Evolutionary conservation across 2,113 vertebrate genomes (phyloP).

Genomic region (Muntiacus reevesi): DNA sequence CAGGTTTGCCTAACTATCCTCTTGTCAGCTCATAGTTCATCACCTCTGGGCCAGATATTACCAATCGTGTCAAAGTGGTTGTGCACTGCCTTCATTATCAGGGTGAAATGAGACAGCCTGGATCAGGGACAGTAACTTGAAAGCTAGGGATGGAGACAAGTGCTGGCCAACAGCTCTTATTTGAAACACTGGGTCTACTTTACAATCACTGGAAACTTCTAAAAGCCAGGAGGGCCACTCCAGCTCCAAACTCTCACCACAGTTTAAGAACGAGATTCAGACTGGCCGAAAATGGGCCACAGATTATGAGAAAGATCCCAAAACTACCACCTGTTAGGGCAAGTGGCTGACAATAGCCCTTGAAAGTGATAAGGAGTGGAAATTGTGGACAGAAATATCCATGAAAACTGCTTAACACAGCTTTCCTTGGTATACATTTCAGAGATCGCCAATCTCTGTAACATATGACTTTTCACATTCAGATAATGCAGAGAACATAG

Average conservation of each 20-base stretch:
- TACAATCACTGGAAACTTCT: background rate
- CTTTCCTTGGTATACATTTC: background rate
- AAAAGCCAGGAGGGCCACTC: background rate
- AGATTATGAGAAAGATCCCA: background rate
- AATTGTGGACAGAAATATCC: background rate
- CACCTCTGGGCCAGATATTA: background rate
- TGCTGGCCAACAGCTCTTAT: background rate
- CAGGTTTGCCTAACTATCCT: background rate
- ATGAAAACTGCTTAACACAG: background rate
- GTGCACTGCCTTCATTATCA: background rate
- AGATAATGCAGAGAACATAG: background rate
- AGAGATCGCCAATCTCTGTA: background rate
- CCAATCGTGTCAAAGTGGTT: background rate
- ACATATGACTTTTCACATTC: background rate
- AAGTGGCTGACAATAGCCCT: background rate
- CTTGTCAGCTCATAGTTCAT: background rate
- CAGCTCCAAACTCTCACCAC: slow-evolving; percentile 9
- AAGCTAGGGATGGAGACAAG: background rate
- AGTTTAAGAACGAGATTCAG: background rate
- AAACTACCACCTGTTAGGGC: background rate
- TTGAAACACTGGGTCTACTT: background rate
- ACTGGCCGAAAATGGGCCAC: background rate
- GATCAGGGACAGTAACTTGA: background rate
- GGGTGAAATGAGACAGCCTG: background rate
- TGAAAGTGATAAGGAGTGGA: background rate